Percentiles rank a stretch among this genome's conserved stretches.
Evolutionary conservation across 2,113 vertebrate genomes (phyloP).

Genomic region (Physeter macrocephalus): DNA sequence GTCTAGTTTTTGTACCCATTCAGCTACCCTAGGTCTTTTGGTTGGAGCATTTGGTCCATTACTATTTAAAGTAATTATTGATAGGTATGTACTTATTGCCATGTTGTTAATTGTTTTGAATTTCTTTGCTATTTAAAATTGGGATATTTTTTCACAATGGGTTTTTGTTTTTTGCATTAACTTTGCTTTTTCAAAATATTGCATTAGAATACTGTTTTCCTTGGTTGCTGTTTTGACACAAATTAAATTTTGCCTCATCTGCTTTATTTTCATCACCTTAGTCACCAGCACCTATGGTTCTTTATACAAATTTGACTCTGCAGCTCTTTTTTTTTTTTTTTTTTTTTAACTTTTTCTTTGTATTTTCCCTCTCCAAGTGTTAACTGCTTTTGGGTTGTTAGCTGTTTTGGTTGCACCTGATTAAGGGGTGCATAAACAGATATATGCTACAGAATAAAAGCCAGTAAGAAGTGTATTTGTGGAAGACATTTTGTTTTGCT

Average conservation of each 20-base stretch:
- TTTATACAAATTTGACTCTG: neutral
- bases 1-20: neutral
- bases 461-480: neutral
- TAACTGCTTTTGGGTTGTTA: neutral
- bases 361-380: neutral
- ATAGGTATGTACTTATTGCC: neutral
- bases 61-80: neutral
- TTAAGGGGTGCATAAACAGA: neutral
- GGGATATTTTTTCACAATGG: neutral
- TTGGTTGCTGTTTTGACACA: neutral
- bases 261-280: neutral
- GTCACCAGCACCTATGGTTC: neutral
- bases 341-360: neutral
- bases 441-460: neutral
- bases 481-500: neutral
- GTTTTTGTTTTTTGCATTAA: neutral
- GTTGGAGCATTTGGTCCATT: neutral
- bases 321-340: neutral
- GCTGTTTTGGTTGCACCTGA: neutral
- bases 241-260: neutral
- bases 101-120: neutral
- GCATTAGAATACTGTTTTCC: neutral
- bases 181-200: neutral
- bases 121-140: neutral
- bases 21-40: neutral